Conservation (phyloP, 2,888 invertebrate species). For the Sarcophaga caerulescens region DNA sequence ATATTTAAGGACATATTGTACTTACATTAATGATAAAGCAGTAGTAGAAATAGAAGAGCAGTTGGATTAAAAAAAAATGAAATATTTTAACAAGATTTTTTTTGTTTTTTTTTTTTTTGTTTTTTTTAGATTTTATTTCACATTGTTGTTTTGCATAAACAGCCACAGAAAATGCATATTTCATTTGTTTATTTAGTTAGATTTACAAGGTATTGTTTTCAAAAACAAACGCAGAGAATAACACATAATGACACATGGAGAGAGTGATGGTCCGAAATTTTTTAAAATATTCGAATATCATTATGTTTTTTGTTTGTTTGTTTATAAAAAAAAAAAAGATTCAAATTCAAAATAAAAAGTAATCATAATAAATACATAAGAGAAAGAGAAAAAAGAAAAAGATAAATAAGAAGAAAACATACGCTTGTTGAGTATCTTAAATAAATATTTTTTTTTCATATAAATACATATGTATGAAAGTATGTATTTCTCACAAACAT, state of each 20-base stretch:
- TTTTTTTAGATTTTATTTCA: background rate
- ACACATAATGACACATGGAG: background rate
- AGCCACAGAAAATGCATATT: constrained; percentile 12
- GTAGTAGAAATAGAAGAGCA: constrained; percentile 39
- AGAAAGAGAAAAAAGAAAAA: constrained; percentile 32
- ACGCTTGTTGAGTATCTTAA: constrained; percentile 68
- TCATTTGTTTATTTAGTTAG: background rate
- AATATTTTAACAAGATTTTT: constrained; percentile 35
- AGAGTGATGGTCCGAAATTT: background rate
- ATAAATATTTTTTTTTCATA: background rate
- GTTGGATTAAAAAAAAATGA: constrained; percentile 10
- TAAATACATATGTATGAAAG: background rate
- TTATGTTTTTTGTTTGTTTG: constrained; percentile 23
- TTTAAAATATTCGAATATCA: constrained; percentile 14
- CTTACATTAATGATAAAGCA: constrained; percentile 74
- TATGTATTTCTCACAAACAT: constrained; percentile 49
- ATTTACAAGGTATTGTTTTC: background rate
- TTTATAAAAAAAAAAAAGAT: constrained; percentile 29
- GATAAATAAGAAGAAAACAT: constrained; percentile 44
- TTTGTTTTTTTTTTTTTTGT: background rate
- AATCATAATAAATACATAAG: constrained; percentile 31
- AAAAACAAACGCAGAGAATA: background rate
- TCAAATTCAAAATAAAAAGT: constrained; percentile 1
- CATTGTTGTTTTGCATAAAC: background rate
- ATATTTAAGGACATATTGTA: constrained; percentile 73